Conservation (phyloP, 2,888 invertebrate species). For the Gasteruption jaculator region DNA sequence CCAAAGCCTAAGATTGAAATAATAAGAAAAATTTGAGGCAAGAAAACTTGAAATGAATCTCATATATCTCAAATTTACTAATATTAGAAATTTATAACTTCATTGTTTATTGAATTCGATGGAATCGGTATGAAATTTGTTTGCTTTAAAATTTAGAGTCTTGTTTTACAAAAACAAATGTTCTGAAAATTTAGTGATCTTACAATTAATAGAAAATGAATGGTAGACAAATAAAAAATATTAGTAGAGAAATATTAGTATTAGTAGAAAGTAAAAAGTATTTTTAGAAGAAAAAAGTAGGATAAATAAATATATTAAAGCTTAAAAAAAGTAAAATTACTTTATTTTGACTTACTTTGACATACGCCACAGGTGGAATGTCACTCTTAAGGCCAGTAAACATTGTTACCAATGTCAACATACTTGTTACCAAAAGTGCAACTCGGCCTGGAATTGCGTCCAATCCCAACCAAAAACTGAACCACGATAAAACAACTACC, state of each 20-base stretch:
- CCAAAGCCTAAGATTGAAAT: slow-evolving; percentile 62
- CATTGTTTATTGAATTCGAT: slow-evolving; percentile 5
- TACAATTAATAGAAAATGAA: not conserved
- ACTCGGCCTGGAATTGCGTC: slow-evolving; percentile 82
- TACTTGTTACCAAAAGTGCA: slow-evolving; percentile 76
- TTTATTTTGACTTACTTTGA: slow-evolving; percentile 61
- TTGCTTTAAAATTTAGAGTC: no score
- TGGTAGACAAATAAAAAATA: not conserved
- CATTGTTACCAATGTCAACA: slow-evolving; percentile 82
- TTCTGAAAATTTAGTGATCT: not conserved
- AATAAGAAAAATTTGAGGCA: slow-evolving; percentile 13
- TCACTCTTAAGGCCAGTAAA: slow-evolving; percentile 77
- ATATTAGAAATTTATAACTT: slow-evolving; percentile 6
- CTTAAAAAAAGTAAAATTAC: no score
- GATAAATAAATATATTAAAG: no score
- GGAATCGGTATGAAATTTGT: no score
- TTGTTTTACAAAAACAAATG: slow-evolving; percentile 1
- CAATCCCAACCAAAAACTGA: slow-evolving; percentile 80
- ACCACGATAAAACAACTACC: slow-evolving; percentile 82
- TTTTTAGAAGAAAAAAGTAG: no score
- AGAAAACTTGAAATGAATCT: slow-evolving; percentile 3
- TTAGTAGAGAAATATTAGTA: not conserved
- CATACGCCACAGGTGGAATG: slow-evolving; percentile 82
- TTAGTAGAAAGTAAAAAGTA: no score
- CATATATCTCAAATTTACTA: slow-evolving; percentile 3